Base-by-base conservation (phyloP, 2,888 invertebrate species). In the Apamea sordens region DNA sequence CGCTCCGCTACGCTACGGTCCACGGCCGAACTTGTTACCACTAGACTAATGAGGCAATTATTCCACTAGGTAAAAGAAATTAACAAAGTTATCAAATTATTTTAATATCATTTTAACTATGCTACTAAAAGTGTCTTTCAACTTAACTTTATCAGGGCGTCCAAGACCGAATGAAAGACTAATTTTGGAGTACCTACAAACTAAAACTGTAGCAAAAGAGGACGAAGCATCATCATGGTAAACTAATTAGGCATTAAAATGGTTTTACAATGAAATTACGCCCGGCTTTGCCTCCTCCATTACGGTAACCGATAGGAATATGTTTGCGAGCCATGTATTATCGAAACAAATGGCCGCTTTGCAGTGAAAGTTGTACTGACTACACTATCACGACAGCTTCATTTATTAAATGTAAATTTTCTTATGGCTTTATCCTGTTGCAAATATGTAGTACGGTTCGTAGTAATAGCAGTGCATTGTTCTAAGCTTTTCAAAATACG, bases 341-440 rank as follows among this genome's bases (percentile, higher is more conserved):
- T 89, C 90, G 90, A 91, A 91, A 91, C 92, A 92, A 93, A 92
- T 92, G 90, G 90, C 90, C 91, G 90, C 90, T 92, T 90, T 87
- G 86, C 83, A 90, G 91, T 90, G 92, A 92, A 93, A 93, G 93
- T 93, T 92, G 90, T 89, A 87, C 87, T 80, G 83, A 88, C 86
- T 83, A 86, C 85, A 88, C 90, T 89, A 90, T 90, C 90, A 89
- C 86, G 89, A 88, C 88, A 89, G 80, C 76, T 84, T 80, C 65
- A 77, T 80, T 80, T 76, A 79, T 80, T 77, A 59, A 77, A 83
- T 83, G 72, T 77, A 71, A 67, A 74, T 76, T 56, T 84, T 63
- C 56, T 65, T 64, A 70, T 61, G 67, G 63, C 77, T 80, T 77
- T 76, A 59, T 78, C 47, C 61, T 79, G n/a, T 76, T 80, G 77